phyloP scores from a whole-genome alignment of 2,888 invertebrate genomes.

The Phrixothrix hirtus region DNA sequence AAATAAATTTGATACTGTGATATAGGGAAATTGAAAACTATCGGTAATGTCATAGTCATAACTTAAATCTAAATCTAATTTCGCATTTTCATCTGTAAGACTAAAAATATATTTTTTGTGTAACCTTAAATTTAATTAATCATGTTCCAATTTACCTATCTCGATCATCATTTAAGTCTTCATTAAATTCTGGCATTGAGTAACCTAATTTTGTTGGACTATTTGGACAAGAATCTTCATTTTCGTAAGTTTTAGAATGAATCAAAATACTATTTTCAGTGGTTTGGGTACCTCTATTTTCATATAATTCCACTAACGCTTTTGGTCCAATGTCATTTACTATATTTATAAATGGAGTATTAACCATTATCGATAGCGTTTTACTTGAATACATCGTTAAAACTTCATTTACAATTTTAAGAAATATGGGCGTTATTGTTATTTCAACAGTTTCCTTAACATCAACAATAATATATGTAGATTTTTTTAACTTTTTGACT shows the following conservation, averaged over 20 bases:
- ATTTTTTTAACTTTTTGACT: slow-evolving; percentile 49
- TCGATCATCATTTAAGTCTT: slow-evolving; percentile 46
- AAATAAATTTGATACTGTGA: slow-evolving; percentile 62
- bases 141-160: slow-evolving; percentile 54
- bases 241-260: slow-evolving; percentile 63
- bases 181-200: slow-evolving; percentile 38
- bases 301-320: slow-evolving; percentile 61
- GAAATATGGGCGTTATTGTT: slow-evolving; percentile 68
- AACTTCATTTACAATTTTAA: slow-evolving; percentile 59
- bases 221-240: slow-evolving; percentile 65
- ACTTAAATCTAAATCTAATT: slow-evolving; percentile 35
- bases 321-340: slow-evolving; percentile 69
- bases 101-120: no score
- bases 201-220: slow-evolving; percentile 57
- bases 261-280: slow-evolving; percentile 56
- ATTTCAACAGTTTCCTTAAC: slow-evolving; percentile 69
- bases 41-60: slow-evolving; percentile 51
- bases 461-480: slow-evolving; percentile 71
- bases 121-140: no score
- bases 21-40: slow-evolving; percentile 56
- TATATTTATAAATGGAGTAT: slow-evolving; percentile 57
- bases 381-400: slow-evolving; percentile 53
- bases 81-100: slow-evolving; percentile 37
- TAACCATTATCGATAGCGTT: slow-evolving; percentile 50
- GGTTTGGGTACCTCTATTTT: slow-evolving; percentile 57